Percentiles rank a stretch among this genome's conserved stretches.
Conservation (phyloP, 1,140 invertebrate genomes). For the Chelonus insularis region DNA sequence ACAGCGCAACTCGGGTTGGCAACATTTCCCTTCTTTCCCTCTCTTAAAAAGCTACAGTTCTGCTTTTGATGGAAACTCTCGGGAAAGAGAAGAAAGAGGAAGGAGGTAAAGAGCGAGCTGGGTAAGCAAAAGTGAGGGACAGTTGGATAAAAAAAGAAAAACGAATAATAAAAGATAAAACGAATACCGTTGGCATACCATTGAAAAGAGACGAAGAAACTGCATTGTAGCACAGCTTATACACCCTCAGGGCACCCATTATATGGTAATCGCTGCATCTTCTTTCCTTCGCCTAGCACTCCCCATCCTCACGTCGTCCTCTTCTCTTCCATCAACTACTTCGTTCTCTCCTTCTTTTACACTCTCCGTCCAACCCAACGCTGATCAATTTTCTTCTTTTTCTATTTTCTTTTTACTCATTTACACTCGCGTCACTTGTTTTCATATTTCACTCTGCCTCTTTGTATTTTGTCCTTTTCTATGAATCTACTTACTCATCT, state of each 20-base stretch:
- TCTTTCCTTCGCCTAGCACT: slow-evolving; percentile 32
- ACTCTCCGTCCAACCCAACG: neutral
- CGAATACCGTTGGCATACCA: slow-evolving; percentile 47
- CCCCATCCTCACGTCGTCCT: slow-evolving; percentile 27
- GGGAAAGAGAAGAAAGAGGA: neutral
- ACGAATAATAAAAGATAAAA: slow-evolving; percentile 5
- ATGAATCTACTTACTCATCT: no score
- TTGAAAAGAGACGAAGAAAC: slow-evolving; percentile 53
- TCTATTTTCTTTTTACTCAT: slow-evolving; percentile 26
- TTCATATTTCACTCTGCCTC: no score
- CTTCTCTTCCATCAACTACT: slow-evolving; percentile 23
- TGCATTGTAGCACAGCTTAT: slow-evolving; percentile 51
- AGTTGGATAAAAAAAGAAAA: neutral
- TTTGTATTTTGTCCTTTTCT: no score
- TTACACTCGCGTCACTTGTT: slow-evolving; percentile 8
- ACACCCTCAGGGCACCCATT: slow-evolving; percentile 53
- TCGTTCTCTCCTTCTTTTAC: slow-evolving; percentile 21
- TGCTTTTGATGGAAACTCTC: neutral
- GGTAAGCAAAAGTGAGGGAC: no score
- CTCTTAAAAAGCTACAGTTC: neutral
- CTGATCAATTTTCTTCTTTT: slow-evolving; percentile 23
- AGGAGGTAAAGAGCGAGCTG: neutral
- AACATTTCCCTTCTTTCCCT: neutral
- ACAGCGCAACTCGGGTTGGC: slow-evolving; percentile 34
- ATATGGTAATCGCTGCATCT: slow-evolving; percentile 56